A percentile compares a stretch with the other conserved stretches of the same genome.
Evolutionary conservation across 35 echinoderm and acorn worm species (phyloP).

Genomic region (Amphiura filiformis): DNA sequence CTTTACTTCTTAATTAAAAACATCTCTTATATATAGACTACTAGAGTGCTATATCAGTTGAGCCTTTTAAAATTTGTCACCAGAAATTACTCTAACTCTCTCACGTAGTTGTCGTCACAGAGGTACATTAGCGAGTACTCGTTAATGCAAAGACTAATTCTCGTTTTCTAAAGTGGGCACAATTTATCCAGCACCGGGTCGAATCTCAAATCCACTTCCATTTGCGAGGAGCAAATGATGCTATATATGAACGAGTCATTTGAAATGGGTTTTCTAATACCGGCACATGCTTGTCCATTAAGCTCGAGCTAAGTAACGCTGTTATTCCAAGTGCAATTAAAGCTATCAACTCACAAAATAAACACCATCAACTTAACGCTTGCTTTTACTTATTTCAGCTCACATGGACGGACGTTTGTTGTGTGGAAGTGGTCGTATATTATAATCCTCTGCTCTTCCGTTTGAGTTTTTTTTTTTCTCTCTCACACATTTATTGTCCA

Average conservation of each 20-base stretch:
- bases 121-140: not conserved
- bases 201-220: not conserved
- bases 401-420: not conserved
- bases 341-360: conserved; percentile 6
- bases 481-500: too few relatives aligned
- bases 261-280: not conserved
- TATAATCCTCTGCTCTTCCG: too few relatives aligned
- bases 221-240: conserved; percentile 3
- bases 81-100: not conserved
- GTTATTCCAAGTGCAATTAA: conserved; percentile 5
- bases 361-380: not conserved
- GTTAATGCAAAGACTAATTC: not conserved
- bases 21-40: too few relatives aligned
- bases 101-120: not conserved
- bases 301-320: not conserved
- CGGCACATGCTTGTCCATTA: not conserved
- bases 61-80: not conserved
- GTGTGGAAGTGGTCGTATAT: too few relatives aligned
- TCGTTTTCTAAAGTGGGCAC: not conserved
- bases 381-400: not conserved
- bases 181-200: not conserved
- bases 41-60: not conserved
- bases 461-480: too few relatives aligned
- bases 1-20: too few relatives aligned
- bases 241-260: not conserved